Evolutionary conservation across 2,797 vertebrate species (phyloP).

Genomic region (Tragopan temminckii): DNA sequence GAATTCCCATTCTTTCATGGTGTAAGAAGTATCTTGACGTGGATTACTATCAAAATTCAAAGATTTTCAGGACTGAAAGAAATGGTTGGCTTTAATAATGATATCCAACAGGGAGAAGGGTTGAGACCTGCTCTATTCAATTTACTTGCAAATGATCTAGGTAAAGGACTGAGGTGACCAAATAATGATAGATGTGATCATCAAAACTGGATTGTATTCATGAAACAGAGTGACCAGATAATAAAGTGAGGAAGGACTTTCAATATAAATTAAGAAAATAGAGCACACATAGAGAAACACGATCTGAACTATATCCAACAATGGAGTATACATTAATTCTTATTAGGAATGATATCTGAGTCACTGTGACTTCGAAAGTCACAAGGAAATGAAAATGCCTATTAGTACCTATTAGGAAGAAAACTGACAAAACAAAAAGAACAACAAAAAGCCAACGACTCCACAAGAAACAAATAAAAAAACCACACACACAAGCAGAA

Average conservation of each 20-base stretch:
- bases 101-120: background rate
- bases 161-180: background rate
- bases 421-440: background rate
- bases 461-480: background rate
- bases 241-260: background rate
- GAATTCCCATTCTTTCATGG: background rate
- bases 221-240: background rate
- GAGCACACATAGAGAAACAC: background rate
- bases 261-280: background rate
- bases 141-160: background rate
- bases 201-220: background rate
- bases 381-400: background rate
- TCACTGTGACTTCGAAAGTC: background rate
- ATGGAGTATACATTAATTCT: background rate
- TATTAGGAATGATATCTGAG: background rate
- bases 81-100: background rate
- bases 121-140: background rate
- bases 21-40: background rate
- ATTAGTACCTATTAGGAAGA: background rate
- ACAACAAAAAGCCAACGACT: background rate
- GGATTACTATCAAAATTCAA: background rate
- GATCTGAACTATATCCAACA: background rate
- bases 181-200: background rate
- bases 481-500: background rate
- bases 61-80: background rate